Evolutionary conservation across 2,113 vertebrate genomes (phyloP).

Genomic region (Ceyx cyanopectus): DNA sequence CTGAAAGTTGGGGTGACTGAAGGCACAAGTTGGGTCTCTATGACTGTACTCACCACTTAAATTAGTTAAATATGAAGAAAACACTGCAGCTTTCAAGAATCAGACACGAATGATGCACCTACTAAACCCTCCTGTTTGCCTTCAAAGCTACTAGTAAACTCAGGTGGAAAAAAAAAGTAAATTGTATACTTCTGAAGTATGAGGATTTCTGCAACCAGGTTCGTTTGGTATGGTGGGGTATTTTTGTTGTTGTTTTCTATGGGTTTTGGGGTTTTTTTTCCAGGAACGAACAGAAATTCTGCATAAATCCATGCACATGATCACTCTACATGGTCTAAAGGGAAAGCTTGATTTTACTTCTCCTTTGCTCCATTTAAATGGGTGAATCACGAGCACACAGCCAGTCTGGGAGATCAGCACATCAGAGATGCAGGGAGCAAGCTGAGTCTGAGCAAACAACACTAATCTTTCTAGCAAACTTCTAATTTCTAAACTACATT

Average conservation of each 20-base stretch:
- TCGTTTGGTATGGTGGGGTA: too few species aligned
- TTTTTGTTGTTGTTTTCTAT: too few species aligned
- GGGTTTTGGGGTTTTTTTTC: neutral
- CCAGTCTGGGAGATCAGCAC: neutral
- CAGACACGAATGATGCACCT: neutral
- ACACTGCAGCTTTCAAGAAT: neutral
- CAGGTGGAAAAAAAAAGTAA: neutral
- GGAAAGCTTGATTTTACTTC: neutral
- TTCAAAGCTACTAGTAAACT: neutral
- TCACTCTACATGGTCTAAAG: neutral
- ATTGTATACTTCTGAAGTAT: neutral
- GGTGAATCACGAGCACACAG: neutral
- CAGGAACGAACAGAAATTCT: neutral
- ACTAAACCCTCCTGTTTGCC: neutral
- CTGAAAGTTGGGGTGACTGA: fast-evolving
- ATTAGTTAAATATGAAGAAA: neutral
- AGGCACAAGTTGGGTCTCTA: neutral
- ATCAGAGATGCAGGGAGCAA: neutral
- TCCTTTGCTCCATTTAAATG: neutral
- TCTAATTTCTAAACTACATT: neutral
- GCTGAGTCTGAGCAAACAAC: neutral
- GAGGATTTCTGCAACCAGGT: neutral
- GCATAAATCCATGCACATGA: neutral
- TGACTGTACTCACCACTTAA: neutral
- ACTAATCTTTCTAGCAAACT: neutral